Conservation (phyloP, 92 coral and sea anemone genomes). For the Plumapathes pennacea region DNA sequence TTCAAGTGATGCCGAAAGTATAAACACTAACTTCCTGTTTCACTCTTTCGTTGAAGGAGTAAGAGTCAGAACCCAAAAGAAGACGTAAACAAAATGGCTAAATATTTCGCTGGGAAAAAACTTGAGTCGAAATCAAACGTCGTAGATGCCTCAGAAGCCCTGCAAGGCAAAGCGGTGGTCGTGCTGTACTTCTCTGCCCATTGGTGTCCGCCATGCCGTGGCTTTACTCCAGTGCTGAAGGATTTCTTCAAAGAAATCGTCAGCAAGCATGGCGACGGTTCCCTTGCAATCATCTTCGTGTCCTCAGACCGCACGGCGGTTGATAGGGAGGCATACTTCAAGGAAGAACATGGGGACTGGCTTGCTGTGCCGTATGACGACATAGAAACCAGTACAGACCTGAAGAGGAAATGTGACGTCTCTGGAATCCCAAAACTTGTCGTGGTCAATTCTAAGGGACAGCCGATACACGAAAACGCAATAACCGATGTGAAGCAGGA, state of each 20-base stretch:
- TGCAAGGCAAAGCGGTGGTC: slow-evolving; percentile 70
- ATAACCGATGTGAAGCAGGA: slow-evolving; percentile 24
- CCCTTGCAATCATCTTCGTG: slow-evolving; percentile 73
- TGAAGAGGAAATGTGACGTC: slow-evolving; percentile 71
- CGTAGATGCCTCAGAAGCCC: slow-evolving; percentile 62
- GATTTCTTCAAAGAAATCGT: slow-evolving; percentile 75
- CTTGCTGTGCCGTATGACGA: slow-evolving; percentile 81
- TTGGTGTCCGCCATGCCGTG: slow-evolving; percentile 89
- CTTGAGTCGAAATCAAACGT: no score
- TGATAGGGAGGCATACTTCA: slow-evolving; percentile 75
- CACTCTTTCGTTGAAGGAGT: no score
- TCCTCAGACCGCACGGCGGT: slow-evolving; percentile 78
- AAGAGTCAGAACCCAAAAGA: no score
- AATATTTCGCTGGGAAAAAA: no score
- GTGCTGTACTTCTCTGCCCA: slow-evolving; percentile 85
- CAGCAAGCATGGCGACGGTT: slow-evolving; percentile 14
- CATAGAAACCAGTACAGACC: slow-evolving; percentile 52
- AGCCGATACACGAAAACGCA: slow-evolving; percentile 22
- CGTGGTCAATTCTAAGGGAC: slow-evolving; percentile 40
- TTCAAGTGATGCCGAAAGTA: no score
- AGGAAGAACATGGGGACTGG: slow-evolving; percentile 86
- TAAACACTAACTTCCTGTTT: no score
- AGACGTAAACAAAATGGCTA: no score
- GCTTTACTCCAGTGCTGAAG: slow-evolving; percentile 71
- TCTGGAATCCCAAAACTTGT: slow-evolving; percentile 80